Evolutionary conservation across 2,797 vertebrate species (phyloP).

Genomic region (Monodelphis domestica): DNA sequence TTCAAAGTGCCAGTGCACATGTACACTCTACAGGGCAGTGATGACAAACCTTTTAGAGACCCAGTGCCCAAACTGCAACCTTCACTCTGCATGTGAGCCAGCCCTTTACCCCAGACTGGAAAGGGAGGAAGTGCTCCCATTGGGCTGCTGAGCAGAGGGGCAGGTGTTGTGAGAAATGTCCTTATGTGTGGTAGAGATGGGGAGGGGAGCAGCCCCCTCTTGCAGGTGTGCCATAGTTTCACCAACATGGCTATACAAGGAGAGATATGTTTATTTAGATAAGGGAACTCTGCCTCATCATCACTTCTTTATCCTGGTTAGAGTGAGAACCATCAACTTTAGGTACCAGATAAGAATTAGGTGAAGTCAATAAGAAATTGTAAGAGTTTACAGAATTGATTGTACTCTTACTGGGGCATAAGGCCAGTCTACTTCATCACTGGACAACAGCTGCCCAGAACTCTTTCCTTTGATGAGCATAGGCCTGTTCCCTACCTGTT

Average conservation of each 20-base stretch:
- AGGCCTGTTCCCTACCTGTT: slow-evolving; percentile 64
- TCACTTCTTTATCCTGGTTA: background rate
- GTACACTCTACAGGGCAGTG: background rate
- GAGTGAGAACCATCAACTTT: background rate
- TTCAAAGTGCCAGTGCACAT: background rate
- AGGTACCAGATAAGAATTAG: background rate
- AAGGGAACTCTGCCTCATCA: background rate
- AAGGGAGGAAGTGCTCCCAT: no score
- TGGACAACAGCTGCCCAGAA: background rate
- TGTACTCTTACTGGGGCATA: background rate
- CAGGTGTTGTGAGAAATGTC: no score
- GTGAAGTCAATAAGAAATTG: background rate
- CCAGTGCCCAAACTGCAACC: no score
- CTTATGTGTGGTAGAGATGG: no score
- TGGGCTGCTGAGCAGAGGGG: no score
- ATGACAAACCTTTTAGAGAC: no score
- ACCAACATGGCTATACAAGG: no score
- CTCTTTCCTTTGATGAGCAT: accelerated
- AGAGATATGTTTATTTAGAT: background rate
- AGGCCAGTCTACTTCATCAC: background rate
- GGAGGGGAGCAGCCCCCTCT: no score
- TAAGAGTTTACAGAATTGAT: background rate
- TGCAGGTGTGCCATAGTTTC: no score
- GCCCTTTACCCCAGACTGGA: no score
- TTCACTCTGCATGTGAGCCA: no score